These are phyloP conservation scores for Blastomussa wellsi DNA, from an alignment of 92 coral and sea anemone genomes.

Conservation along the genomic window DNA sequence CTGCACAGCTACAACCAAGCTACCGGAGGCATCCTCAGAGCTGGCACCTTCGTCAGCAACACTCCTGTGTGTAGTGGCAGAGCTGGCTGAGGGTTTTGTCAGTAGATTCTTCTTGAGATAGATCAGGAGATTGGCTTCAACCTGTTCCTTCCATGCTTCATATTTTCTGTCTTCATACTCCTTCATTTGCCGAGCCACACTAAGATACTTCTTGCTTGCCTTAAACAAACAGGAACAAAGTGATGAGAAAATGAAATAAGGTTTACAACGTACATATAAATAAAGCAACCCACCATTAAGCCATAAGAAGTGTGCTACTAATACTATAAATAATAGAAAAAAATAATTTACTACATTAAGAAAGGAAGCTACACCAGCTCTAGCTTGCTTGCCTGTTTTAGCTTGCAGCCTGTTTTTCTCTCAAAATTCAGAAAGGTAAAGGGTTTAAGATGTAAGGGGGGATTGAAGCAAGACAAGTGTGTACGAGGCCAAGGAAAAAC, in stretches of 20 bases:
- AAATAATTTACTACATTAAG: no score
- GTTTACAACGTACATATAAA: no score
- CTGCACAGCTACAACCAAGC: conserved; percentile 31
- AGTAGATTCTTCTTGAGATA: conserved; percentile 93
- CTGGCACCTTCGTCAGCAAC: conserved; percentile 67
- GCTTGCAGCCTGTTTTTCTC: no score
- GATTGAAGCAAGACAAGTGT: no score
- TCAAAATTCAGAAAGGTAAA: no score
- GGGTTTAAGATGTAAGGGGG: no score
- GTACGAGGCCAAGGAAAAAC: no score
- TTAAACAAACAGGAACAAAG: conserved; percentile 18
- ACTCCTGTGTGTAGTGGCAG: conserved; percentile 91
- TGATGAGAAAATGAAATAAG: background rate
- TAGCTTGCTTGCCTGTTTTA: no score
- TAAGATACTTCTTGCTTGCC: conserved; percentile 97
- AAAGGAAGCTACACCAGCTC: no score
- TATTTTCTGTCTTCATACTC: conserved; percentile 98
- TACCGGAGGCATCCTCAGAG: conserved; percentile 71
- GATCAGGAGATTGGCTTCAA: conserved; percentile 86
- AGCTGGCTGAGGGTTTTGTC: conserved; percentile 73
- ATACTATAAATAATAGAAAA: no score
- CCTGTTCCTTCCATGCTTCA: conserved; percentile 96
- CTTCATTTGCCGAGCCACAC: conserved; percentile 96
- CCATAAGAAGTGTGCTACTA: no score
- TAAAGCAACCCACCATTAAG: no score